A percentile compares a stretch with the other conserved stretches of the same genome.
phyloP scores from a whole-genome alignment of 2,888 invertebrate genomes.

The Melikaiella ostensackeni region DNA sequence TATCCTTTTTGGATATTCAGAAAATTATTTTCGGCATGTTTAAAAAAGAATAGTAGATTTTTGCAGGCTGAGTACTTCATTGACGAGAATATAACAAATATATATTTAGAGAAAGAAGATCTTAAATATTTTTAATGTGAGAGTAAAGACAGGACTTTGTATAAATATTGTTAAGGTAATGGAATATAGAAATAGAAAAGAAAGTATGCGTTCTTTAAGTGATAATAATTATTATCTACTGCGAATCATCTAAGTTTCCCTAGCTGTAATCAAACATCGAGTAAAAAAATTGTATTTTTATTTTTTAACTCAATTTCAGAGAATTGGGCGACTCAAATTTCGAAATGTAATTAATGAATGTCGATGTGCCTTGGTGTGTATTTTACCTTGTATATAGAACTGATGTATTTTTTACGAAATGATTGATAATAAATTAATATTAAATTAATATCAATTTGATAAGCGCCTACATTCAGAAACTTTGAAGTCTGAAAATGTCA shows the following conservation, averaged over 20 bases:
- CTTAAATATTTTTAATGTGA: background rate
- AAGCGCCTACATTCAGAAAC: too few species aligned
- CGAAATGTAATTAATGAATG: background rate
- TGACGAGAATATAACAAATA: background rate
- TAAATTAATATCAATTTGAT: background rate
- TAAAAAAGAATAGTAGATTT: background rate
- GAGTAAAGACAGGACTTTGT: background rate
- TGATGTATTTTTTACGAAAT: slow-evolving; percentile 13
- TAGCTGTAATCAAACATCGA: background rate
- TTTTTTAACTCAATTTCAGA: background rate
- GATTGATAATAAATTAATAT: slow-evolving; percentile 15
- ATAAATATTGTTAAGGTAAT: slow-evolving; percentile 9
- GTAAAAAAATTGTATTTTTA: background rate
- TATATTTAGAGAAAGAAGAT: background rate
- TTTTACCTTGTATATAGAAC: slow-evolving; percentile 34
- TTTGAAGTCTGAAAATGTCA: too few species aligned
- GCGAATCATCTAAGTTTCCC: background rate
- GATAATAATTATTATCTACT: background rate
- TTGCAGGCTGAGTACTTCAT: background rate
- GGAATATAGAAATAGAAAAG: background rate
- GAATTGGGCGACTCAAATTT: background rate
- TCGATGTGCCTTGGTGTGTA: slow-evolving; percentile 27
- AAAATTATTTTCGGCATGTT: background rate
- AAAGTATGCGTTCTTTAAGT: background rate
- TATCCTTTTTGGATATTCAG: background rate